Evolutionary conservation across 2,888 invertebrate species (phyloP).

Genomic region (Lepidocyrtoides sp.): DNA sequence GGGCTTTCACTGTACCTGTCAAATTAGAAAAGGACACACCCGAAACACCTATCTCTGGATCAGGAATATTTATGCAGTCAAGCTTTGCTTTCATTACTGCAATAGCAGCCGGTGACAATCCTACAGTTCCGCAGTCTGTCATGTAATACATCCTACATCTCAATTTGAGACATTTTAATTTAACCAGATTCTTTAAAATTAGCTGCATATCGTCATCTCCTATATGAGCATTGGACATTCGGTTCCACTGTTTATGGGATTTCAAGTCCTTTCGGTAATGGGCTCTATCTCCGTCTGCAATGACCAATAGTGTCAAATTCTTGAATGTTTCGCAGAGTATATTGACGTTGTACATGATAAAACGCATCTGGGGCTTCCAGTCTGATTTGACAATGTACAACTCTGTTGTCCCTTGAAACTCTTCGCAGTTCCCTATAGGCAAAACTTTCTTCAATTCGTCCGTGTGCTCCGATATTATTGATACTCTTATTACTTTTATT

Average conservation of each 20-base stretch:
- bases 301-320: conserved; percentile 77
- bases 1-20: conserved; percentile 52
- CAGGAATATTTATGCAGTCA: not conserved
- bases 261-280: conserved; percentile 69
- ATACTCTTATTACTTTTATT: conserved; percentile 70
- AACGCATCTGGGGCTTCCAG: conserved; percentile 72
- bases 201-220: conserved; percentile 77
- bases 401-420: conserved; percentile 59
- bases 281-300: conserved; percentile 79
- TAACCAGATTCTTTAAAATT: conserved; percentile 64
- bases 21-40: conserved; percentile 59
- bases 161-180: conserved; percentile 61
- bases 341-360: conserved; percentile 71
- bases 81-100: conserved; percentile 42
- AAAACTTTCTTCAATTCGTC: conserved; percentile 65
- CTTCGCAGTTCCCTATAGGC: conserved; percentile 50
- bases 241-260: conserved; percentile 66
- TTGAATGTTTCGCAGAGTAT: conserved; percentile 70
- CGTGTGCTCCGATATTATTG: conserved; percentile 70
- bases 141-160: conserved; percentile 73
- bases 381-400: conserved; percentile 48
- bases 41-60: not conserved
- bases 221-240: conserved; percentile 74
- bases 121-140: conserved; percentile 75
- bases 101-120: conserved; percentile 53